Evolutionary conservation across 2,797 vertebrate species (phyloP), one percentile per base, ranked within the genome.

Genomic region (Cacajao melanocephalus): DNA sequence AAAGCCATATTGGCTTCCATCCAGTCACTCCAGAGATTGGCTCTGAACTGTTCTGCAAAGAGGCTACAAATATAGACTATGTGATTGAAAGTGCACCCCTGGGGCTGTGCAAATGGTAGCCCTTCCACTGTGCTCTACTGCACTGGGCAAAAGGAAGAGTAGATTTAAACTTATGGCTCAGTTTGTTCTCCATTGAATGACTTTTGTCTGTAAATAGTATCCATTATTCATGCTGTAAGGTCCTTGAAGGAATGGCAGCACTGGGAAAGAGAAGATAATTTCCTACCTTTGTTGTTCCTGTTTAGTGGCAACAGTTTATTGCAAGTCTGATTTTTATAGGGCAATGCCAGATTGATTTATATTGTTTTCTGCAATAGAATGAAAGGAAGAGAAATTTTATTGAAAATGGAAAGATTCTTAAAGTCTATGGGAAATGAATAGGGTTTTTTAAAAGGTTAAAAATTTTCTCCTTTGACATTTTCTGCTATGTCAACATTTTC

Each of bases 401-500:
- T 95, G 96, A 76, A 80, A 94, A 89, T 48, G 30, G 52, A 96
- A 94, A 89, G 39, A 85, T 50, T 88, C 87, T 93, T 92, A 70
- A 94, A 96, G 41, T 94, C 73, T 52, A 13, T 88, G 14, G 57
- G 76, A 95, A 97, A 90, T 95, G 76, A 96, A 80, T 57, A 67
- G 39, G 80, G 91, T 94, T 95, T 89, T 70, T 48, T 39, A 81
- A 92, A 97, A 97, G 91, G 72, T 95, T 93, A 96, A 85, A 78
- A 70, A 55, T 92, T 70, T 82, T 89, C 39, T 88, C 33, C 50
- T 94, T 94, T 97, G 96, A 97, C 97, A 97, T 97, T 97, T 97
- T 97, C 94, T 95, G 61, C n/a, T 92, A 57, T 26, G 44, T 52
- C 96, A 93, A 93, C 90, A 97, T 98, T 97, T 97, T 98, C 76